Evolutionary conservation across 2,888 invertebrate genomes (phyloP), one percentile per base, ranked within the genome.

Genomic region (Lochmaea capreae): DNA sequence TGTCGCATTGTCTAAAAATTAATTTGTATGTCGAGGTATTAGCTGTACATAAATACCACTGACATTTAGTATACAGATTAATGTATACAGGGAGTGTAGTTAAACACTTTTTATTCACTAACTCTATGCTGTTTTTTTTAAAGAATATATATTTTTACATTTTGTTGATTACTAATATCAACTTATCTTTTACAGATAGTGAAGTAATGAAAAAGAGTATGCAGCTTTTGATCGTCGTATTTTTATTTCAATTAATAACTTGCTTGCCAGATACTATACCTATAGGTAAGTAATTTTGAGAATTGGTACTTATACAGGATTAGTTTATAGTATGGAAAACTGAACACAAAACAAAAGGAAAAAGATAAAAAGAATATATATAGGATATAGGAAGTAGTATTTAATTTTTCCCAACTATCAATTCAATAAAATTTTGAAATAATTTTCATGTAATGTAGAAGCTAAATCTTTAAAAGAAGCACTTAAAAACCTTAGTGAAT

Each of bases 191-290:
- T 83, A 39, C 81, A 84, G 84, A 83, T 84, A 84, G 78, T 71
- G 70, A 71, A 75, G 79, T 77, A 73, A 84, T 84, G 84, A 80
- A 81, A 76, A 78, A 81, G 79, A 77, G 76, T 72, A 75, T 79
- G 73, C 79, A 76, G 73, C 74, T 82, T 66, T 75, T 84, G 72
- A 67, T 81, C 71, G 67, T 79, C 46, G 71, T 84, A 61, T 78
- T 79, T 67, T 78, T 81, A 68, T 77, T 82, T 73, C 77, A 80
- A 70, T 76, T 78, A 39, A 76, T 78, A 57, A 74, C 72, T 57
- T 77, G 77, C 77, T 85, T 89, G 79, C 89, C 89, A 78, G 89
- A 89, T 80, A 86, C 88, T 80, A 89, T 89, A 82, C 86, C 89
- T 81, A 89, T 89, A 85, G 89, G 89, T 89, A 83, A 89, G 87